phyloP scores from a whole-genome alignment of 2,888 invertebrate genomes.

The Acleris emargana region DNA sequence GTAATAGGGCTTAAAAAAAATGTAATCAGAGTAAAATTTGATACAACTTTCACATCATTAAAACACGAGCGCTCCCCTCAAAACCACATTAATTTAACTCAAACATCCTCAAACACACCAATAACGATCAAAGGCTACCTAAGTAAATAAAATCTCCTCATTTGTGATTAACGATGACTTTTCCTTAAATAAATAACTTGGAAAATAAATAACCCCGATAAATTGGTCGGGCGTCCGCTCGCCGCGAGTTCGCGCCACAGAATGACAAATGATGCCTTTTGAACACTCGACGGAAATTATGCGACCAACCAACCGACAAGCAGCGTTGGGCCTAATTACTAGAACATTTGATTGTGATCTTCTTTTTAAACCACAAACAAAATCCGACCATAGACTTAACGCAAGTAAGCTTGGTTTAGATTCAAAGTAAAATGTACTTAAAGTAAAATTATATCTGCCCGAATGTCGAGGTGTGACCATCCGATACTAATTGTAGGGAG shows the following conservation, averaged over 20 bases:
- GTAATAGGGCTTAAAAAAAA: too few species aligned
- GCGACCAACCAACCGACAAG: constrained; percentile 79
- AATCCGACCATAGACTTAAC: constrained; percentile 51
- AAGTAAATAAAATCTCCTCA: constrained; percentile 80
- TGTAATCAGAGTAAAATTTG: too few species aligned
- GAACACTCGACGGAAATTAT: constrained; percentile 81
- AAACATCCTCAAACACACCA: constrained; percentile 65
- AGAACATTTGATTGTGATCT: constrained; percentile 80
- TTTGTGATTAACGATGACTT: constrained; percentile 81
- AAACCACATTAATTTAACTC: constrained; percentile 49
- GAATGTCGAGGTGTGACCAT: constrained; percentile 81
- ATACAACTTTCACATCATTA: not conserved
- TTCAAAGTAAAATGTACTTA: constrained; percentile 68
- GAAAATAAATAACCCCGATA: constrained; percentile 65
- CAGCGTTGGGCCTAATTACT: constrained; percentile 80
- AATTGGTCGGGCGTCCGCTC: constrained; percentile 79
- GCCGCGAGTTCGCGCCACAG: constrained; percentile 72
- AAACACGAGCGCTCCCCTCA: not conserved
- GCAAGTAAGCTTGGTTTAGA: not conserved
- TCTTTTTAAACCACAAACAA: constrained; percentile 47
- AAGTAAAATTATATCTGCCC: constrained; percentile 79
- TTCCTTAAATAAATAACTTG: constrained; percentile 81
- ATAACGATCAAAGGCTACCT: constrained; percentile 49
- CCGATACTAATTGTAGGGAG: constrained; percentile 80
- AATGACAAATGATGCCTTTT: constrained; percentile 82